Base-by-base conservation (phyloP, 2,888 invertebrate genomes). In the Sabellastarte sp. region DNA sequence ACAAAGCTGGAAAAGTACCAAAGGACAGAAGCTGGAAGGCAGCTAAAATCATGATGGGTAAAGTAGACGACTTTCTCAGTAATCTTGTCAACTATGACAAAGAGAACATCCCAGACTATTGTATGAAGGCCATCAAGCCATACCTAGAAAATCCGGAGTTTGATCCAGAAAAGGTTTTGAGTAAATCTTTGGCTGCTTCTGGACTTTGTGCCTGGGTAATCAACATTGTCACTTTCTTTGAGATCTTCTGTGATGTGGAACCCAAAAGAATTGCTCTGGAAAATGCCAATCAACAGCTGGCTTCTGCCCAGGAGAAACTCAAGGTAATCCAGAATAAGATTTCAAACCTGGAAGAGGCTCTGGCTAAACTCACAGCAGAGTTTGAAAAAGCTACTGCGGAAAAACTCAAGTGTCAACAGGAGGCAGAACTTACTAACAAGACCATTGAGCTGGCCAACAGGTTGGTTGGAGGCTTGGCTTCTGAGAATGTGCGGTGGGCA, bases 1-100 rank as follows among this genome's bases (percentile, higher is more conserved):
- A 84, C 52, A 69, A 74, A n/a, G 80, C 81, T 53, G 94, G 93
- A 15, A 96, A 95, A 85, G 89, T 97, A 71, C 93, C 96, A 0
- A 96, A 95, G 81, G 96, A 97, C 82, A 88, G 93, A 69, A 94
- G 93, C 75, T 97, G 96, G 96, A 97, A 96, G 85, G 89, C 93
- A 10, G 93, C 93, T 29, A 97, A 96, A 87, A 88, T 91, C 68
- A 89, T 90, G 69, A 96, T 96, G 95, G 93, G 92, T 0, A 95
- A 95, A 57, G 92, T 96, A 0, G 95, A 96, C 77, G 86, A 90
- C 26, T 96, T 97, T 81, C 84, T 97, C 62, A 95, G 96, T 80
- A 84, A 89, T 0, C 86, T 97, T 0, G 90, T 94, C 59, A 91
- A 90, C 80, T 95, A 96, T 81, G 95, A 97, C 80, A 97, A 97